Conservation (phyloP, 1,140 invertebrate genomes). For the Drosophila quadrilineata region DNA sequence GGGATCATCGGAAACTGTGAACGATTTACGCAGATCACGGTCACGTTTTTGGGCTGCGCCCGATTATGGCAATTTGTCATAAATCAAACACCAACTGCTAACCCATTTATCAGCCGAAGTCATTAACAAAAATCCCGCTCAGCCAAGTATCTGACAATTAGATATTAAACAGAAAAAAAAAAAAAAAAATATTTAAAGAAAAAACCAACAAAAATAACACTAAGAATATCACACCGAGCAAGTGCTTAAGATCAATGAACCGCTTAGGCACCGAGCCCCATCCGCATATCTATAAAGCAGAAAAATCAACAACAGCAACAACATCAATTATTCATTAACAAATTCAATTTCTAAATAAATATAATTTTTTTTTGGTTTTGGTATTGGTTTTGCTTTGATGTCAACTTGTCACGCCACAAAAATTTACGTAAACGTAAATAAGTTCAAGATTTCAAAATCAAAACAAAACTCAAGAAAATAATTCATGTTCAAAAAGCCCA, state of each 20-base stretch:
- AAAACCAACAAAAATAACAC: slow-evolving; percentile 19
- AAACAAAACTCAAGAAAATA: slow-evolving; percentile 43
- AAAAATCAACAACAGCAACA: slow-evolving; percentile 18
- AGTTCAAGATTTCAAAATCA: slow-evolving; percentile 71
- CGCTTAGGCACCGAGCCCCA: slow-evolving; percentile 54
- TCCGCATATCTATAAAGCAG: slow-evolving; percentile 3
- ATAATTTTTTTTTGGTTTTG: slow-evolving; percentile 43
- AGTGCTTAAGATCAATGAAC: slow-evolving; percentile 60
- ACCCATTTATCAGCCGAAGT: slow-evolving; percentile 39
- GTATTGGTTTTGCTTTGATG: slow-evolving; percentile 36
- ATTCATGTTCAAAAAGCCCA: neutral
- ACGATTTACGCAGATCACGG: slow-evolving; percentile 57
- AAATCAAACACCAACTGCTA: slow-evolving; percentile 40
- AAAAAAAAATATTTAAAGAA: no score
- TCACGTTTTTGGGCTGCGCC: slow-evolving; percentile 17
- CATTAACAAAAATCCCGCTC: slow-evolving; percentile 12
- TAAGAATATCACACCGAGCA: slow-evolving; percentile 17
- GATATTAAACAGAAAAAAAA: slow-evolving; percentile 32
- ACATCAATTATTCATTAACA: slow-evolving; percentile 67
- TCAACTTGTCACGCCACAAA: slow-evolving; percentile 53
- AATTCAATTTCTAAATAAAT: no score
- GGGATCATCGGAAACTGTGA: neutral
- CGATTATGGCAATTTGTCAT: slow-evolving; percentile 8
- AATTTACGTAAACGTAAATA: slow-evolving; percentile 50
- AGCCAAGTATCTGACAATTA: slow-evolving; percentile 29